Conservation (phyloP, 2,797 vertebrate genomes). For the Silurus lanzhouensis region DNA sequence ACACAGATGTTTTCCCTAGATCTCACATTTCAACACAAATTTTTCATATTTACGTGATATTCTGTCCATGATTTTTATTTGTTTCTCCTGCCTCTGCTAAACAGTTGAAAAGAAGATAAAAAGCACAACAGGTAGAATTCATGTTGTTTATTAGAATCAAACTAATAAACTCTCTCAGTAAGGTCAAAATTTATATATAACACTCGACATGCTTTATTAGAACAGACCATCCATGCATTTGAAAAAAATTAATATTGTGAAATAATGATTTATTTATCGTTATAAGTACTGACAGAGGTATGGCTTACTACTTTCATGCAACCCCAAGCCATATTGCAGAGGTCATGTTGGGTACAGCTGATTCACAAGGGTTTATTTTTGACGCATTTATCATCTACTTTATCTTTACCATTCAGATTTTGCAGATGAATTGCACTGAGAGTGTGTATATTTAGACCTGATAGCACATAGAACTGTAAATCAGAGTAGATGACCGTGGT, state of each 20-base stretch:
- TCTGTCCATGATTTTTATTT: background rate
- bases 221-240: background rate
- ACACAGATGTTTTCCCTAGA: slow-evolving; percentile 2
- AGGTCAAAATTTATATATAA: background rate
- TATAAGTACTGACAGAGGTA: slow-evolving; percentile 20
- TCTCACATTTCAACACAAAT: background rate
- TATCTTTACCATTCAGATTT: slow-evolving; percentile 58
- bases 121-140: background rate
- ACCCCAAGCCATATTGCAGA: slow-evolving; percentile 45
- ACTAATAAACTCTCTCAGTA: background rate
- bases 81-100: background rate
- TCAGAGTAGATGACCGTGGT: background rate
- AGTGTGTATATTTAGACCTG: slow-evolving; percentile 62
- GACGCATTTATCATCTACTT: slow-evolving; percentile 52
- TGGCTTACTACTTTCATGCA: slow-evolving; percentile 31
- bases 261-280: background rate
- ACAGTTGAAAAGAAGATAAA: background rate
- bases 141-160: background rate
- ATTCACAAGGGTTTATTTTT: slow-evolving; percentile 57
- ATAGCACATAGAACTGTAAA: slow-evolving; percentile 44
- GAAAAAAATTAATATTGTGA: background rate
- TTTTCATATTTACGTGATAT: background rate
- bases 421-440: slow-evolving; percentile 59
- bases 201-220: background rate
- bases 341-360: slow-evolving; percentile 42